Evolutionary conservation across 2,113 vertebrate species (phyloP).

Genomic region (Eurypyga helias): DNA sequence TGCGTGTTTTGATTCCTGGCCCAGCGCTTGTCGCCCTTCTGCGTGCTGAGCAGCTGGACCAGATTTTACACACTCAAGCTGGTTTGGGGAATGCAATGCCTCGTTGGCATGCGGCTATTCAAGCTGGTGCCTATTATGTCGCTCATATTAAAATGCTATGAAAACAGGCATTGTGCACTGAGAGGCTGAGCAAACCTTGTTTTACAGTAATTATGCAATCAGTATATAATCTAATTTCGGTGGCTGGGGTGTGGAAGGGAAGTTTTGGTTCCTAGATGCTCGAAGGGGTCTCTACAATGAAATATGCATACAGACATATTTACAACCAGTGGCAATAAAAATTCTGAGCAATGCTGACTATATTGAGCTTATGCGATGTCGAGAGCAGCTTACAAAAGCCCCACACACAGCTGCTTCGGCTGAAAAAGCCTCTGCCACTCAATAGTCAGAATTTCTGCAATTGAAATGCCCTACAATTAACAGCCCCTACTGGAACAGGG

Average conservation of each 20-base stretch:
- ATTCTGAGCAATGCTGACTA: conserved; percentile 5
- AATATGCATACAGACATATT: conserved; percentile 37
- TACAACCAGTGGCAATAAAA: conserved; percentile 52
- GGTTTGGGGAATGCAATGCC: conserved; percentile 56
- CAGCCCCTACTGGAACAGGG: not conserved
- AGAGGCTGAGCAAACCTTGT: conserved; percentile 72
- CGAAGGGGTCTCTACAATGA: conserved; percentile 27
- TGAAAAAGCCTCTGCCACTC: conserved; percentile 18
- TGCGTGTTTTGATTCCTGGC: not conserved
- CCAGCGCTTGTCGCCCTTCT: not conserved
- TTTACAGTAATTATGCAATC: conserved; percentile 74
- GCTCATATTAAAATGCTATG: conserved; percentile 68
- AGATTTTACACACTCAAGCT: conserved; percentile 62
- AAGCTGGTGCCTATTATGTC: conserved; percentile 76
- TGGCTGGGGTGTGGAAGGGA: conserved; percentile 42
- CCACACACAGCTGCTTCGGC: not conserved
- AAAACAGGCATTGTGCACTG: conserved; percentile 65
- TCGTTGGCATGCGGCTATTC: conserved; percentile 58
- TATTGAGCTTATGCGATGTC: not conserved
- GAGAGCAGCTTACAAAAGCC: not conserved
- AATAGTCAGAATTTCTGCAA: not conserved
- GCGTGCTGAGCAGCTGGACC: conserved; percentile 65
- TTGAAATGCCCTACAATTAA: not conserved
- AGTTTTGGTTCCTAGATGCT: conserved; percentile 48
- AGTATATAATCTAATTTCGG: conserved; percentile 66